A percentile compares a stretch with the other conserved stretches of the same genome.
These are phyloP conservation scores for Carettochelys insculpta DNA, from an alignment of 2,113 vertebrate species.

Conservation along the genomic window DNA sequence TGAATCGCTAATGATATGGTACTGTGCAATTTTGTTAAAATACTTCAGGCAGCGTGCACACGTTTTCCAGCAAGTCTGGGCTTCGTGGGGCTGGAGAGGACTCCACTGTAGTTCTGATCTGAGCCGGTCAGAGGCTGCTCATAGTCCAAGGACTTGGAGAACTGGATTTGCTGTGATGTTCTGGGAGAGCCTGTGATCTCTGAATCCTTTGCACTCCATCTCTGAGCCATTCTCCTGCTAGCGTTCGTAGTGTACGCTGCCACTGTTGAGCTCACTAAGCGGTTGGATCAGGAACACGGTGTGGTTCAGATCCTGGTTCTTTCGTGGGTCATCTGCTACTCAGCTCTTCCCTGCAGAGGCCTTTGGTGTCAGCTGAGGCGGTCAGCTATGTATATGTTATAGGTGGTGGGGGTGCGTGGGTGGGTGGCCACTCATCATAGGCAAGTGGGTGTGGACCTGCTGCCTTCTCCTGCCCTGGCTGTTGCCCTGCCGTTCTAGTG, in stretches of 20 bases:
- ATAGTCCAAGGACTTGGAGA: fast-evolving
- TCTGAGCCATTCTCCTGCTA: neutral
- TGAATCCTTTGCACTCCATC: neutral
- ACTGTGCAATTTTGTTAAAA: fast-evolving
- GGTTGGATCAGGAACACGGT: neutral
- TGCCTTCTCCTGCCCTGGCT: too few species aligned
- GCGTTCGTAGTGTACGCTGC: neutral
- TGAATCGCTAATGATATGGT: neutral
- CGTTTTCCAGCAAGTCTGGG: neutral
- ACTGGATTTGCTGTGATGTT: fast-evolving
- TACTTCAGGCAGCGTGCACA: neutral
- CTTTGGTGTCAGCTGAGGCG: fast-evolving
- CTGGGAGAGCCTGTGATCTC: neutral
- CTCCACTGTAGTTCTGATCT: fast-evolving
- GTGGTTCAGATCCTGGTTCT: neutral
- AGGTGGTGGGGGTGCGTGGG: too few species aligned
- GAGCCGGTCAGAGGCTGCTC: fast-evolving
- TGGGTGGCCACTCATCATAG: too few species aligned
- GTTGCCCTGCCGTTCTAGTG: too few species aligned
- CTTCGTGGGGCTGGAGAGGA: neutral
- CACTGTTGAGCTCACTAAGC: neutral
- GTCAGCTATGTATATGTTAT: neutral
- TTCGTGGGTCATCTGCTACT: fast-evolving
- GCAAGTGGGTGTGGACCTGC: too few species aligned
- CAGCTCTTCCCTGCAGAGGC: neutral